These are phyloP conservation scores for Drosophila lini DNA, from an alignment of 1,140 invertebrate genomes.

Conservation along the genomic window DNA sequence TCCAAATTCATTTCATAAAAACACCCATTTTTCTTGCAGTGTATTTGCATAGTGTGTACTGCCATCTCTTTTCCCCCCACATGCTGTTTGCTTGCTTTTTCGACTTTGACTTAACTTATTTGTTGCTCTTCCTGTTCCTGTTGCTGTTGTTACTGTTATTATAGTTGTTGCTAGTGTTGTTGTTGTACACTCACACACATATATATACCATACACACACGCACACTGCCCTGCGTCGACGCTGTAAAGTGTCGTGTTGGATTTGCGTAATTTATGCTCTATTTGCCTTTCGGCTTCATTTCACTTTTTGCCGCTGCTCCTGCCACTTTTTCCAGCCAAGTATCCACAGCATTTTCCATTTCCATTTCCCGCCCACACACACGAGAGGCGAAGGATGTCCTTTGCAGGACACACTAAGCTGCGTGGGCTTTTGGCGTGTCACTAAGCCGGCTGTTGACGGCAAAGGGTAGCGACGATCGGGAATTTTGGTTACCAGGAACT, in stretches of 20 bases:
- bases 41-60: background rate
- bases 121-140: constrained; percentile 61
- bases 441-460: constrained; percentile 48
- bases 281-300: constrained; percentile 82
- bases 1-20: no score
- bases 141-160: constrained; percentile 13
- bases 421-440: constrained; percentile 38
- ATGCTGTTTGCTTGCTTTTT: constrained; percentile 69
- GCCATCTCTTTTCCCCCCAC: constrained; percentile 14
- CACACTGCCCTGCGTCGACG: constrained; percentile 23
- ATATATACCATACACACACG: constrained; percentile 3
- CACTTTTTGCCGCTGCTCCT: constrained; percentile 69
- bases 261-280: constrained; percentile 83
- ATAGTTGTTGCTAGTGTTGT: constrained; percentile 39
- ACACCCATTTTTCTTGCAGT: background rate
- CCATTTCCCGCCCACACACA: background rate
- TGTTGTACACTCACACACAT: constrained; percentile 22
- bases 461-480: background rate
- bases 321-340: constrained; percentile 48
- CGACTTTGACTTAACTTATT: constrained; percentile 81
- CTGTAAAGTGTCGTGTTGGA: constrained; percentile 77
- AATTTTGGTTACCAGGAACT: background rate
- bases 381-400: constrained; percentile 16
- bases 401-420: constrained; percentile 47
- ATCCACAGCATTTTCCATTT: constrained; percentile 38